These are phyloP conservation scores for Xylocampa areola DNA, from an alignment of 2,888 invertebrate species.

Conservation along the genomic window DNA sequence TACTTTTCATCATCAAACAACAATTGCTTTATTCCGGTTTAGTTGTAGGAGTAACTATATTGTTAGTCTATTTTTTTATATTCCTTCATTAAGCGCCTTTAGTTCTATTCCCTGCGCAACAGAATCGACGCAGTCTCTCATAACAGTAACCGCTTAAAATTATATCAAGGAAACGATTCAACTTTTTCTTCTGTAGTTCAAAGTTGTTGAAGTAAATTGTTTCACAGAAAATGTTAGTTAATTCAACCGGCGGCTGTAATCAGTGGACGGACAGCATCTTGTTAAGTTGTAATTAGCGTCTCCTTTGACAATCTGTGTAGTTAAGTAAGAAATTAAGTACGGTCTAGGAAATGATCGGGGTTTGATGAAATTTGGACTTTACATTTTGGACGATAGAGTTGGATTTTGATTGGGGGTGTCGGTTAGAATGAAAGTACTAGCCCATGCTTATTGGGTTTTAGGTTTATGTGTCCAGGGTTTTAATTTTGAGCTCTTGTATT, in stretches of 20 bases:
- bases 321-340: conserved; percentile 60
- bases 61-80: no score
- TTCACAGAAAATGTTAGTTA: conserved; percentile 56
- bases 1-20: no score
- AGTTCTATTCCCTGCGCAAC: no score
- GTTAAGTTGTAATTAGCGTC: conserved; percentile 59
- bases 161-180: conserved; percentile 6
- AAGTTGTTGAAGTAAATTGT: conserved; percentile 56
- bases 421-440: conserved; percentile 9
- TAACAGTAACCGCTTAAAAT: neutral
- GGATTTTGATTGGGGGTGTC: neutral
- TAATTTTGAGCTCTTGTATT: conserved; percentile 17
- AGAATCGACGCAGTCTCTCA: no score
- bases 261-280: conserved; percentile 58
- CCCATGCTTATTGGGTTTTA: conserved; percentile 42
- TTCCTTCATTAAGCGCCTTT: no score
- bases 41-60: no score
- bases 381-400: fast-evolving
- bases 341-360: conserved; percentile 15
- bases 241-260: conserved; percentile 55
- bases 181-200: conserved; percentile 33
- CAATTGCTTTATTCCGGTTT: no score
- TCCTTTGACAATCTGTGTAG: conserved; percentile 62
- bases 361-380: neutral
- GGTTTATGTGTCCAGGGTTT: conserved; percentile 43